A percentile compares a stretch with the other conserved stretches of the same genome.
Conservation (phyloP, 2,797 vertebrate genomes). For the Pitangus sulphuratus region DNA sequence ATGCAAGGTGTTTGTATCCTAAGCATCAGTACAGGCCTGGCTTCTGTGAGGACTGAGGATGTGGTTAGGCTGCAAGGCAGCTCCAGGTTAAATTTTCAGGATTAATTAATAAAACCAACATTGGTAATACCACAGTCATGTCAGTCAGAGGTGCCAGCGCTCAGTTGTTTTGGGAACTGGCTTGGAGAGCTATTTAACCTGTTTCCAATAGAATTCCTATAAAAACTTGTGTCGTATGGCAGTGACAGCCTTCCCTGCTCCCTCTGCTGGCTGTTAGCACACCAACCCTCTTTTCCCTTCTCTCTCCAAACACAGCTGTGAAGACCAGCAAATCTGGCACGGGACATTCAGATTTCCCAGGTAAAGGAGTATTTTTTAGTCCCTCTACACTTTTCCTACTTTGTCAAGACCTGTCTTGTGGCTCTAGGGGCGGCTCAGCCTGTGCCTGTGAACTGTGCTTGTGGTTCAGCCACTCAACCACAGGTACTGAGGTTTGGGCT, state of each 20-base stretch:
- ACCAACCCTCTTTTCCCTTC: neutral
- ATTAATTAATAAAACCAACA: neutral
- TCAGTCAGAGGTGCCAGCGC: neutral
- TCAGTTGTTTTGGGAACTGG: neutral
- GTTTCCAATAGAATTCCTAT: neutral
- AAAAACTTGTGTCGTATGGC: neutral
- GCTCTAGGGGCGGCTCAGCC: neutral
- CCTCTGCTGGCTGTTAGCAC: neutral
- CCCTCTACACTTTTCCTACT: neutral
- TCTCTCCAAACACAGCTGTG: constrained; percentile 80
- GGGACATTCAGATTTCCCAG: constrained; percentile 89
- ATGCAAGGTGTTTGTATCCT: neutral
- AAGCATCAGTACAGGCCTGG: neutral
- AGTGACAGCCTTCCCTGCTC: neutral
- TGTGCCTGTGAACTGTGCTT: neutral
- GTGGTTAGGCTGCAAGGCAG: neutral
- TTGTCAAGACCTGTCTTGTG: neutral
- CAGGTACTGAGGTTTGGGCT: neutral
- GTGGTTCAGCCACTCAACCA: neutral
- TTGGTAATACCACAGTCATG: neutral
- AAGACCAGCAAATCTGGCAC: constrained; percentile 90
- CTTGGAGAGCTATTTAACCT: neutral
- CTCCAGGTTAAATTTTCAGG: neutral
- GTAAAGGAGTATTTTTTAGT: constrained; percentile 75
- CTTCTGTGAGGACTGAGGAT: neutral